Base-by-base conservation (phyloP, 2,797 vertebrate species). In the Sardinella longiceps region DNA sequence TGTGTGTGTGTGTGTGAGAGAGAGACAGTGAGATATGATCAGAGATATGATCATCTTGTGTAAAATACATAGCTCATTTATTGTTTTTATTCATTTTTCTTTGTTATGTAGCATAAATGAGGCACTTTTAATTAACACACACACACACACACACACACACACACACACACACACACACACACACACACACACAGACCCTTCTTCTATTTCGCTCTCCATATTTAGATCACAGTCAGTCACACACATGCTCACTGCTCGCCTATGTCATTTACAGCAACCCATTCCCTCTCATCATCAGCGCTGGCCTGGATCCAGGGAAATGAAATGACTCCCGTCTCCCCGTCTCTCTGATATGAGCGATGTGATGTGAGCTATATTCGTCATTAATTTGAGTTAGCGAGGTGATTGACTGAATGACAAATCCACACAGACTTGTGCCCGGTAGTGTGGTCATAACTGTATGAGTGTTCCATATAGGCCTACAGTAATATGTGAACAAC, bases 161-260 rank as follows among this genome's bases (percentile, higher is more conserved):
- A 66, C 10, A 30, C 60, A 66, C 60, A 66, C 25, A 66, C 25
- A 30, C 60, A 66, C 60, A 66, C 60, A 66, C 60, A 66, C 60
- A 66, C 63, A 66, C 28, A 33, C 28, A 74, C 30, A 63, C 30
- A 28, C 14, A 30, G 25, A 30, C 15, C 5, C 15, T 18, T 37
- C 15, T 33, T 74, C 30, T 33, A 5, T 28, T 0, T 14, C 15
- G 3, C 18, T 23, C 18, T 20, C 51, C 51, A 53, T 53, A 53
- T 53, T 53, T 53, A 53, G 51, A 20, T 53, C 20, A 5, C 51
- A 23, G 46, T 48, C 51, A 20, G 51, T 53, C 51, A 20, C 51
- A 23, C 51, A 53, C 51, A 23, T 53, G 51, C 51, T 53, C 51
- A 5, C 51, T 53, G 51, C 51, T 20, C 51, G 2, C 18, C 51